phyloP scores from a whole-genome alignment of 2,797 vertebrate species.

The Syngnathus rostellatus region DNA sequence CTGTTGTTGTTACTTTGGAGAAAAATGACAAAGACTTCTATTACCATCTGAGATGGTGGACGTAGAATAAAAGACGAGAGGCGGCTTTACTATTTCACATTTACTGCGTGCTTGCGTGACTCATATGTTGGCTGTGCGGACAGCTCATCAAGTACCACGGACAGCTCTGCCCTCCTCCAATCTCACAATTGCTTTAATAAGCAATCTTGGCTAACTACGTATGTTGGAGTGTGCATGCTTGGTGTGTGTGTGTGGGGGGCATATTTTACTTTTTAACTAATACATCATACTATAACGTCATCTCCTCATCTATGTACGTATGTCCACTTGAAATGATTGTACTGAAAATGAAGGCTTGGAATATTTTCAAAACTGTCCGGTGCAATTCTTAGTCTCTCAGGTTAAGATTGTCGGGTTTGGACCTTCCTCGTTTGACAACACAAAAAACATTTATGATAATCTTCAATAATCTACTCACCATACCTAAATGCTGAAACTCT shows the following conservation, averaged over 20 bases:
- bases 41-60: constrained; percentile 3
- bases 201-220: constrained; percentile 49
- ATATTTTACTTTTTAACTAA: no score
- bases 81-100: constrained; percentile 26
- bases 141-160: constrained; percentile 39
- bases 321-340: constrained; percentile 1
- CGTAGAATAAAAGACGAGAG: constrained; percentile 7
- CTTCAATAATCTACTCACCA: constrained; percentile 51
- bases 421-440: constrained; percentile 31
- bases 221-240: background rate
- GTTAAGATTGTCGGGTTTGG: constrained; percentile 10
- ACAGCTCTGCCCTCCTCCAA: constrained; percentile 33
- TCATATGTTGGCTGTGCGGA: constrained; percentile 16
- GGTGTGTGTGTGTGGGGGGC: background rate
- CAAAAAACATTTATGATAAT: constrained; percentile 48
- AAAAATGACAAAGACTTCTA: background rate
- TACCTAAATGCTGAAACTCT: constrained; percentile 41
- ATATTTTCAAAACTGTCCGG: constrained; percentile 11
- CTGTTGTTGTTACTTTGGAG: background rate
- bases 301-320: background rate
- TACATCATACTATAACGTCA: no score
- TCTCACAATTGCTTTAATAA: constrained; percentile 40
- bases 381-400: constrained; percentile 8
- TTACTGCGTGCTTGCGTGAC: constrained; percentile 19
- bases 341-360: constrained; percentile 8